These are phyloP conservation scores for Mustela lutreola DNA, from an alignment of 2,113 vertebrate species.

Conservation along the genomic window DNA sequence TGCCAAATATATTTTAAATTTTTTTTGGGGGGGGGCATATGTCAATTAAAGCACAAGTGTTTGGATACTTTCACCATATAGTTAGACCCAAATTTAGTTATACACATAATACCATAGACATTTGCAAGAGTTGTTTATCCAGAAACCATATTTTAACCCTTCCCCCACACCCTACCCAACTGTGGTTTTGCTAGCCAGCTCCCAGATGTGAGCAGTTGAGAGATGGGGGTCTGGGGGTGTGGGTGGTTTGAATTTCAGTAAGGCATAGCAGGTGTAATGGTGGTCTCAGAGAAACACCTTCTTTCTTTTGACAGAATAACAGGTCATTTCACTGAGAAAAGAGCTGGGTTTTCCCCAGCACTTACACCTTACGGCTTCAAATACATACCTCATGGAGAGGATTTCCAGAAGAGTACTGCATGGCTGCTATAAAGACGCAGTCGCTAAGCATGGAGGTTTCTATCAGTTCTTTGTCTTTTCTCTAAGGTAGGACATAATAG, in stretches of 20 bases:
- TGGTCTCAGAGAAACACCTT: constrained; percentile 71
- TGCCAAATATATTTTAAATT: constrained; percentile 74
- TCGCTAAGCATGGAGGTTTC: background rate
- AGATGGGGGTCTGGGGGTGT: background rate
- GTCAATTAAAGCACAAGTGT: constrained; percentile 75
- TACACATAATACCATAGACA: background rate
- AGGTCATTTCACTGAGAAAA: constrained; percentile 47
- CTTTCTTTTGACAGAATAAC: constrained; percentile 60
- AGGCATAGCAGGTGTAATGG: constrained; percentile 51
- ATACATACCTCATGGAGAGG: background rate
- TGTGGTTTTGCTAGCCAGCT: constrained; percentile 17
- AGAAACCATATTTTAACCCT: background rate
- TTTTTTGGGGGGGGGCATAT: background rate
- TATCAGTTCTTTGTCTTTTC: constrained; percentile 10
- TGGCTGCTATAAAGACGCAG: background rate
- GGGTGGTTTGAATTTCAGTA: constrained; percentile 26
- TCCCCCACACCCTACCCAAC: constrained; percentile 11
- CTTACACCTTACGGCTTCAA: constrained; percentile 54
- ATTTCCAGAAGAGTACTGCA: constrained; percentile 28
- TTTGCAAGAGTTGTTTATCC: constrained; percentile 46
- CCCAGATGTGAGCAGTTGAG: constrained; percentile 54
- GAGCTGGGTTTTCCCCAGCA: constrained; percentile 45
- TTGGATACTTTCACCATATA: constrained; percentile 54
- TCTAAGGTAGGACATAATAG: background rate
- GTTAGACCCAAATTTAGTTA: constrained; percentile 53